Conservation (phyloP, 2,888 invertebrate genomes). For the Drosophila tanythrix region DNA sequence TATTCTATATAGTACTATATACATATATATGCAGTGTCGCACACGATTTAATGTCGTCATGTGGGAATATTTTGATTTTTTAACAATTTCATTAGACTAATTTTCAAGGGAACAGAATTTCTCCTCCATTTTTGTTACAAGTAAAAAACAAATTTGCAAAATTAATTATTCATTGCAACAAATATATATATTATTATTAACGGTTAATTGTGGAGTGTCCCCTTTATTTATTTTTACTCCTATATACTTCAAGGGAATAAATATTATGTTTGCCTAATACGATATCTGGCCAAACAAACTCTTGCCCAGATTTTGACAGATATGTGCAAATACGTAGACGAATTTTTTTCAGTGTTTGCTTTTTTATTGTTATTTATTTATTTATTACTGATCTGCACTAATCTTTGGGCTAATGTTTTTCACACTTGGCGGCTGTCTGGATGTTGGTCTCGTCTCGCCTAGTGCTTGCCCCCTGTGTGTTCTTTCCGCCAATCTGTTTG, state of each 20-base stretch:
- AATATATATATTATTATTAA: too few species aligned
- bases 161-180: not conserved
- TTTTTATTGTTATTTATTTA: slow-evolving; percentile 19
- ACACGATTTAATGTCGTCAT: slow-evolving; percentile 56
- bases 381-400: slow-evolving; percentile 19
- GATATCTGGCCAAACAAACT: slow-evolving; percentile 13
- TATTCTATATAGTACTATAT: slow-evolving; percentile 19
- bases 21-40: slow-evolving; percentile 49
- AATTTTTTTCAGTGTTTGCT: not conserved
- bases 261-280: not conserved
- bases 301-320: slow-evolving; percentile 7
- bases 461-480: not conserved
- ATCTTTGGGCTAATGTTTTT: slow-evolving; percentile 53
- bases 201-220: rapidly evolving
- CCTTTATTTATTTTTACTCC: not conserved
- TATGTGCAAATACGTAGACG: slow-evolving; percentile 62
- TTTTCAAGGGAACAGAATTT: slow-evolving; percentile 12
- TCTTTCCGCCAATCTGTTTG: slow-evolving; percentile 34
- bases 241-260: not conserved
- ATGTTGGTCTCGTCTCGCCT: slow-evolving; percentile 18
- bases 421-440: slow-evolving; percentile 61
- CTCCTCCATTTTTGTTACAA: not conserved
- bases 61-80: slow-evolving; percentile 23
- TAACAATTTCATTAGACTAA: slow-evolving; percentile 21
- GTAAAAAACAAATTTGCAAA: not conserved